Evolutionary conservation across 2,113 vertebrate species (phyloP).

Genomic region (Protomyctophum bolini): DNA sequence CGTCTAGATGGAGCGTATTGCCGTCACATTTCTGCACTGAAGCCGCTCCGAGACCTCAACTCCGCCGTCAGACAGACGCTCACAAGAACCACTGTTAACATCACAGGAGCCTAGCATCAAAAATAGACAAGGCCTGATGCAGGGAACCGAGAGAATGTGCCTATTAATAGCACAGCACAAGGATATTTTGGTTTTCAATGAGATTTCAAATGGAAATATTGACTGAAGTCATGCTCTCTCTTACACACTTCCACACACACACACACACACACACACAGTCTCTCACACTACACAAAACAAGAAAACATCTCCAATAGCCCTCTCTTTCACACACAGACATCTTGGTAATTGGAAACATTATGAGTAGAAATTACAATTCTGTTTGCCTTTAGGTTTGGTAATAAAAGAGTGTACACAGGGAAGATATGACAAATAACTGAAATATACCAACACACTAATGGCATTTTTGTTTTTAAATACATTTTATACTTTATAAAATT

Average conservation of each 20-base stretch:
- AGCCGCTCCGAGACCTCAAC: slow-evolving; percentile 22
- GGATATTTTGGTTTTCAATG: slow-evolving; percentile 50
- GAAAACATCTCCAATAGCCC: too few relatives aligned
- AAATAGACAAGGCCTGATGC: slow-evolving; percentile 37
- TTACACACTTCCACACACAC: too few relatives aligned
- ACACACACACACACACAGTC: slow-evolving; percentile 8
- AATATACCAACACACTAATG: too few relatives aligned
- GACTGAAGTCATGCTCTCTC: not conserved
- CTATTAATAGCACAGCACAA: slow-evolving; percentile 55
- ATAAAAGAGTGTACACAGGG: too few relatives aligned
- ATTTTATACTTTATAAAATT: too few relatives aligned
- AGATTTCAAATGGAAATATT: slow-evolving; percentile 19
- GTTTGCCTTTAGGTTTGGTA: too few relatives aligned
- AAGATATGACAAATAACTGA: too few relatives aligned
- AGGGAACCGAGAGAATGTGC: slow-evolving; percentile 39
- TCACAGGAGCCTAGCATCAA: slow-evolving; percentile 43
- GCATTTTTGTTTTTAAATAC: too few relatives aligned
- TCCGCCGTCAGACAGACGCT: slow-evolving; percentile 45
- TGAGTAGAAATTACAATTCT: too few relatives aligned
- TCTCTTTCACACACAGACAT: too few relatives aligned
- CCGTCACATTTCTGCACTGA: slow-evolving; percentile 46
- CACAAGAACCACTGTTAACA: slow-evolving; percentile 34
- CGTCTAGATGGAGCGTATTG: slow-evolving; percentile 37
- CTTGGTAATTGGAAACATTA: too few relatives aligned
- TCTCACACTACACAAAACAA: slow-evolving; percentile 9